Evolutionary conservation across 2,888 invertebrate species (phyloP), one percentile per base, ranked within the genome.

Genomic region (Lordiphosa andalusiaca): DNA sequence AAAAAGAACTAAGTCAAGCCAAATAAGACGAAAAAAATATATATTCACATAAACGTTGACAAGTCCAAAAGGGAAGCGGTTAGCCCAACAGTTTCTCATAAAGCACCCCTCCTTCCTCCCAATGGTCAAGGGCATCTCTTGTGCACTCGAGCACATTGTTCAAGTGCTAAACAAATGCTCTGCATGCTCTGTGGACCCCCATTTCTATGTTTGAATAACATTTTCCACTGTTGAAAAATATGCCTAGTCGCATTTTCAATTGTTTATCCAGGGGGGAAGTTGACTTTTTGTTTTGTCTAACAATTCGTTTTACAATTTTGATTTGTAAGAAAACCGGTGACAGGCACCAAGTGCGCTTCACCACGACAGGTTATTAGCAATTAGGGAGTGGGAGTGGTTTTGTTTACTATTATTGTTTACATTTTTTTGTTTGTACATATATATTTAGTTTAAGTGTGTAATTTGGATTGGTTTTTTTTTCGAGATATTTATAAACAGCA

Each of bases 81-180:
- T n/a, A 30, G 30, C 9, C 9, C 30, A 9, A 30, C 30, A 30
- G 30, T 30, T 30, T 30, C 30, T 30, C 9, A 30, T 35, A 47
- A 0, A 40, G 38, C 35, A 16, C 37, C 2, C n/a, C 40, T 44
- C 16, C 12, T 5, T 9, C 35, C 38, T 25, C 63, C 53, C 48
- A 42, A 63, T 54, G 64, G 54, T 62, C 49, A 63, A 38, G 42
- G 63, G 48, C 39, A 39, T 16, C 63, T 40, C 47, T 47, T 42
- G 52, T 52, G 67, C 59, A 52, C 53, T 61, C 44, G 51, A 69
- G 65, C 65, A 69, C 69, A 69, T 69, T 61, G 64, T 69, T 69
- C 69, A 69, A 69, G 64, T 68, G 58, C 51, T 69, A 56, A 69
- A 65, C 69, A 69, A 69, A 69, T 68, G 56, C 64, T 68, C 38